Percentiles rank a stretch among this genome's conserved stretches.
These are phyloP conservation scores for Cliona cf. orientalis DNA, from an alignment of 37 sponge, comb jelly and placozoan genomes.

Conservation along the genomic window DNA sequence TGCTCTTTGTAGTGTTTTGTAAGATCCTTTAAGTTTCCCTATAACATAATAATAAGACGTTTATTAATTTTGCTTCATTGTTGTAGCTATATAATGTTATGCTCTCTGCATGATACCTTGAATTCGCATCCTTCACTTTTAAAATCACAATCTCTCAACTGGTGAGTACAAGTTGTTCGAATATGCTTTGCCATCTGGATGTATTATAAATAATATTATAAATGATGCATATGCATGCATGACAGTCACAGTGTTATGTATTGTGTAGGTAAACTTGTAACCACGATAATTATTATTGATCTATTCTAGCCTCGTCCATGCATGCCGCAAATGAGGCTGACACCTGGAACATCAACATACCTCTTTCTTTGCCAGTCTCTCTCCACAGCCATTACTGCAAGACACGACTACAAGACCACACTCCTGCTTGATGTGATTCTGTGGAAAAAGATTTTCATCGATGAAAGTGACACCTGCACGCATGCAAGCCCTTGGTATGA, in stretches of 20 bases:
- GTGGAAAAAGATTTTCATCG: background rate
- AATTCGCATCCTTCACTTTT: conserved; percentile 29
- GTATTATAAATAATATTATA: no score
- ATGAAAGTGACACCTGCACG: no score
- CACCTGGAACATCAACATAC: conserved; percentile 24
- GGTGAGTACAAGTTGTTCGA: conserved; percentile 1
- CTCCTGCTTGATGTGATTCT: conserved; percentile 42
- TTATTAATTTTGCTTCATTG: background rate
- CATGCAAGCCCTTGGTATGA: no score
- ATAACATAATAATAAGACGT: background rate
- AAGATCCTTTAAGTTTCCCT: conserved; percentile 41
- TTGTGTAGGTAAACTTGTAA: no score
- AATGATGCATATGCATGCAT: no score
- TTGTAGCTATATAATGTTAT: no score
- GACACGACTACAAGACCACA: conserved; percentile 31
- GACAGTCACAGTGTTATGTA: no score
- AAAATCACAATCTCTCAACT: conserved; percentile 33
- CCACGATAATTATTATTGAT: no score
- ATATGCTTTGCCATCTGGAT: conserved; percentile 35
- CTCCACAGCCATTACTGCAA: conserved; percentile 63
- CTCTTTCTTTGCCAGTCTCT: conserved; percentile 48
- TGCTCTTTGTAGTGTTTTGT: conserved; percentile 26
- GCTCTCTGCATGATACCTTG: no score
- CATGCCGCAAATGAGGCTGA: background rate
- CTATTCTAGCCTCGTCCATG: no score